Evolutionary conservation across 2,888 invertebrate genomes (phyloP), one percentile per base, ranked within the genome.

Genomic region (Epistrophe grossulariae): DNA sequence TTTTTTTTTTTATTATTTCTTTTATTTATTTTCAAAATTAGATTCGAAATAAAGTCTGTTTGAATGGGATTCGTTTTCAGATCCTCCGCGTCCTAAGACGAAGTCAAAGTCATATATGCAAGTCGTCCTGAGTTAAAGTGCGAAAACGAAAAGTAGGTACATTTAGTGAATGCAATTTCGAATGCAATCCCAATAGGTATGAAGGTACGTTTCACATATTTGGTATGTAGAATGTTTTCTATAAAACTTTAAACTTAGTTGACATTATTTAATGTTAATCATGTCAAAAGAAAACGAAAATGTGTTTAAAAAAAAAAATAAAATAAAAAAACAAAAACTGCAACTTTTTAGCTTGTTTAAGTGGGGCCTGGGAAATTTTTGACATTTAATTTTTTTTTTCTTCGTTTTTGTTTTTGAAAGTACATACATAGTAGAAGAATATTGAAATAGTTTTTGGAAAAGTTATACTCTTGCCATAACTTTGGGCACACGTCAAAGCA

Each of bases 21-120:
- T 43, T 77, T 66, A 60, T 57, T 70, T 76, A 76, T 77, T 83
- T 73, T 43, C 70, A 52, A 84, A 71, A 79, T 76, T 77, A 78
- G 78, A 82, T 78, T 78, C 48, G 35, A 77, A 71, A 68, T 80
- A 66, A 73, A 68, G 59, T 70, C 70, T 55, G 38, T 59, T 59
- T 19, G 57, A 77, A 57, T 28, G 19, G 50, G 60, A 52, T 80
- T 74, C 70, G 52, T 70, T 50, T 52, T 28, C 13, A 40, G 40
- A 45, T 55, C 43, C 40, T 50, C 19, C n/a, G 17, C 19, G 9
- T 55, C 10, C 19, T 60, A 5, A 24, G 10, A 55, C 28, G 13
- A 8, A 62, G 4, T 43, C 40, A 62, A 19, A 62, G 24, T 62
- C 40, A 24, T 24, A 50, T 50, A 66, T 66, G 31, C 17, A 28